Evolutionary conservation across 1,140 invertebrate genomes (phyloP), one percentile per base, ranked within the genome.

Genomic region (Penaeus indicus): DNA sequence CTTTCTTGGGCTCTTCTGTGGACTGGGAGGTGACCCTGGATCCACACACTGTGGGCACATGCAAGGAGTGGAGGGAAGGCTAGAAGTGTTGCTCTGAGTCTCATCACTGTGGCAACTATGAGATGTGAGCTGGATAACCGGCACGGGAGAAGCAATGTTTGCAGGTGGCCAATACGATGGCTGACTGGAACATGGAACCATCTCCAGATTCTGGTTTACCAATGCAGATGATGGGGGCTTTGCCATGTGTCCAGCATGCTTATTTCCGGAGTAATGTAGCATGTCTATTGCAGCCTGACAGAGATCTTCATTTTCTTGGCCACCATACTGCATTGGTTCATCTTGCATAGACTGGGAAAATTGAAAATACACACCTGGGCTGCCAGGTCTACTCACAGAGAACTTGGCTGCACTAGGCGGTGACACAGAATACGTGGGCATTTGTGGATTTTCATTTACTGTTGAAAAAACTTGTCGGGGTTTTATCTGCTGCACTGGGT

Each of bases 1-100:
- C 54, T 85, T 89, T 60, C 88, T 47, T 5, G 83, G 83, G 27
- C 75, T 85, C 77, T 81, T 89, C 67, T 85, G 88, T n/a, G 88
- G 84, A 72, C 88, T 85, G 18, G 88, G 83, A 61, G 88, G 77
- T 21, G 77, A 89, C 16, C 77, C 32, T 38, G 78, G 42, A 25
- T 85, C 88, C 47, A 85, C 27, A 75, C 88, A 89, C 38, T 67
- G 75, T 0, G 88, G 72, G 63, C 88, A 89, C 25, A 85, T 47
- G 62, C 88, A 89, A 16, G 84, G 38, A 42, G 84, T 89, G 80
- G 72, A 84, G 47, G 54, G 86, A 8, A 84, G 38, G 27, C 72
- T 81, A 25, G 87, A 88, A 54, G 62, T 63, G 67, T 47, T 88
- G 38, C 87, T 88, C 27, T 78, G 87, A 64, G 82, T 83, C 63